phyloP scores from a whole-genome alignment of 2,797 vertebrate species.

The Karalla daura region DNA sequence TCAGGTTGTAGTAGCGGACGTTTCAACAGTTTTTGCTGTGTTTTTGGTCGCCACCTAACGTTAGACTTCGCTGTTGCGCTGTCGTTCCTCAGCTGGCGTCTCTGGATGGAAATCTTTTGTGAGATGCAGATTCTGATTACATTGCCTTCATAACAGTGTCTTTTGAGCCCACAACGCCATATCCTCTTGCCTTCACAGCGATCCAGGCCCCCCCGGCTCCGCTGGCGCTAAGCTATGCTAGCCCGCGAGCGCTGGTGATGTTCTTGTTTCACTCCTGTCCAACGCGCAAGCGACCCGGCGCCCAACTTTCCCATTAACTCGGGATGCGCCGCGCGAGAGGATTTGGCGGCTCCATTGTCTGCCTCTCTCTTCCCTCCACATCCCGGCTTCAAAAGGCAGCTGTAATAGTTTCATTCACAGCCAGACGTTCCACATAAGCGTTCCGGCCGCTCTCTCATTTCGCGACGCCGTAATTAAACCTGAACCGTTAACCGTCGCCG shows the following conservation, averaged over 20 bases:
- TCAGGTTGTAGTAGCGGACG: no score
- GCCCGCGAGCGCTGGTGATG: background rate
- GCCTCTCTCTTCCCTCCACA: background rate
- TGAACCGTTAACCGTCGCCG: constrained; percentile 74
- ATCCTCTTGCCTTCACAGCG: no score
- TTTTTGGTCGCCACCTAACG: no score
- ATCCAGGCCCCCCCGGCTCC: no score
- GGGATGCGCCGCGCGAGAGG: background rate
- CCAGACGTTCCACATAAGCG: constrained; percentile 6
- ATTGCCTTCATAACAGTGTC: no score
- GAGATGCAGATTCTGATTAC: no score
- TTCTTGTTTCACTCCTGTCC: background rate
- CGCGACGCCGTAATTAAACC: constrained; percentile 76
- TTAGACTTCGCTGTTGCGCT: no score
- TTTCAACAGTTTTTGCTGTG: no score
- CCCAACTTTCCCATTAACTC: background rate
- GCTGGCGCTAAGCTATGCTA: background rate
- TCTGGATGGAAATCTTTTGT: no score
- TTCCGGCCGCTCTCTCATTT: constrained; percentile 48
- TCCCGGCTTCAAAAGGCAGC: constrained; percentile 20
- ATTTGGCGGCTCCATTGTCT: background rate
- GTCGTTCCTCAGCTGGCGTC: no score
- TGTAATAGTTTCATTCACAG: constrained; percentile 6
- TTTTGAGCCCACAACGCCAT: no score
- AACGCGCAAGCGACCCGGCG: background rate